Conservation (phyloP, 2,888 invertebrate genomes). For the Agriopis leucophaearia region DNA sequence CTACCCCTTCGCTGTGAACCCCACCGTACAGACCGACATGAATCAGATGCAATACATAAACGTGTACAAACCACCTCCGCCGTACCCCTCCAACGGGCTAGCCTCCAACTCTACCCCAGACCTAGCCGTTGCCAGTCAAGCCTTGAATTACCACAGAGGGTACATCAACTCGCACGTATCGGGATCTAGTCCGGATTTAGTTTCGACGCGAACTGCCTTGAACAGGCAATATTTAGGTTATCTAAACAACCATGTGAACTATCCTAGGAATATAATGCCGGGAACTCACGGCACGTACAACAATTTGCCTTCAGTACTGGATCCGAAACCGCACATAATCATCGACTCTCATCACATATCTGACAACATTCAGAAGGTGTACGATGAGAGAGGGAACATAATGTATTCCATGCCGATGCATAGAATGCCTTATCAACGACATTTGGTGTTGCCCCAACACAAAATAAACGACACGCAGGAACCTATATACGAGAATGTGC, state of each 20-base stretch:
- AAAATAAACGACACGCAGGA: constrained; percentile 83
- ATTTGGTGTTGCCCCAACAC: constrained; percentile 83
- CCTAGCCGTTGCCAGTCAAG: constrained; percentile 90
- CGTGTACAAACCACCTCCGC: constrained; percentile 94
- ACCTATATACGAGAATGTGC: constrained; percentile 94
- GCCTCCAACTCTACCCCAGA: constrained; percentile 95
- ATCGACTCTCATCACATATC: constrained; percentile 86
- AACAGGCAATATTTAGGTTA: constrained; percentile 81
- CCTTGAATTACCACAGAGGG: constrained; percentile 77
- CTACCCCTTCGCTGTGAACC: constrained; percentile 77
- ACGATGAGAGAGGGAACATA: constrained; percentile 88
- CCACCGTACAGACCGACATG: constrained; percentile 74
- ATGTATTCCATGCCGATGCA: constrained; percentile 88
- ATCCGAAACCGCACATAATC: constrained; percentile 83
- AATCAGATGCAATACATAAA: constrained; percentile 87
- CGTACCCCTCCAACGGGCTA: constrained; percentile 92
- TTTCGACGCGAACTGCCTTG: constrained; percentile 89
- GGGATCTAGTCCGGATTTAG: constrained; percentile 92
- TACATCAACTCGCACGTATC: constrained; percentile 87
- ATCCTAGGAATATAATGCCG: constrained; percentile 69
- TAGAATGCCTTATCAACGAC: constrained; percentile 73
- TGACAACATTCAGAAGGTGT: constrained; percentile 87
- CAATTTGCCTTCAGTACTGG: constrained; percentile 88
- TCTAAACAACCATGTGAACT: constrained; percentile 71
- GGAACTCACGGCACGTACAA: constrained; percentile 90